Conservation (phyloP, 2,797 vertebrate genomes). For the Benthosema pterotum region DNA sequence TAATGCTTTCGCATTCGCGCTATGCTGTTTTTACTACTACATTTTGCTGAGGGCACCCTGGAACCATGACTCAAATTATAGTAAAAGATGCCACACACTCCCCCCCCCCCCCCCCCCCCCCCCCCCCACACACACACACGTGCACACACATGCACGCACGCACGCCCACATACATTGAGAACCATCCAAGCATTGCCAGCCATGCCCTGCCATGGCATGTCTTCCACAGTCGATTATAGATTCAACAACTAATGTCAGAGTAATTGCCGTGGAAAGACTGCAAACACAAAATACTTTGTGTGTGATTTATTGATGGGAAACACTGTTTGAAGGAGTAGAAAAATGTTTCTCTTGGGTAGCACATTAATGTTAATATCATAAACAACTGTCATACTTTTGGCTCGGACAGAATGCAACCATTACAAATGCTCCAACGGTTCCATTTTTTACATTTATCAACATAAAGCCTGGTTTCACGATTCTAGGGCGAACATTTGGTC, state of each 20-base stretch:
- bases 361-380: constrained; percentile 55
- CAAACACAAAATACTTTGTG: constrained; percentile 61
- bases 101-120: no score
- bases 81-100: constrained; percentile 26
- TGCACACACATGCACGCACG: constrained; percentile 13
- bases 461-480: no score
- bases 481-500: no score
- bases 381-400: constrained; percentile 53
- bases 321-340: constrained; percentile 51
- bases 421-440: no score
- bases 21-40: no score
- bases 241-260: constrained; percentile 58
- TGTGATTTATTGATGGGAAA: constrained; percentile 69
- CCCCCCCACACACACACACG: not conserved
- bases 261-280: constrained; percentile 57
- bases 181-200: constrained; percentile 42
- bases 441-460: no score
- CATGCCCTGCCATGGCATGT: constrained; percentile 31
- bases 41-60: no score
- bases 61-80: no score
- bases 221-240: constrained; percentile 55
- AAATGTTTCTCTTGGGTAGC: constrained; percentile 66
- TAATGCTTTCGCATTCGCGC: no score
- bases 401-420: constrained; percentile 3
- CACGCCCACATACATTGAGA: constrained; percentile 14